Conservation (phyloP, 1,140 invertebrate species). For the Proctacanthus coquilletti region DNA sequence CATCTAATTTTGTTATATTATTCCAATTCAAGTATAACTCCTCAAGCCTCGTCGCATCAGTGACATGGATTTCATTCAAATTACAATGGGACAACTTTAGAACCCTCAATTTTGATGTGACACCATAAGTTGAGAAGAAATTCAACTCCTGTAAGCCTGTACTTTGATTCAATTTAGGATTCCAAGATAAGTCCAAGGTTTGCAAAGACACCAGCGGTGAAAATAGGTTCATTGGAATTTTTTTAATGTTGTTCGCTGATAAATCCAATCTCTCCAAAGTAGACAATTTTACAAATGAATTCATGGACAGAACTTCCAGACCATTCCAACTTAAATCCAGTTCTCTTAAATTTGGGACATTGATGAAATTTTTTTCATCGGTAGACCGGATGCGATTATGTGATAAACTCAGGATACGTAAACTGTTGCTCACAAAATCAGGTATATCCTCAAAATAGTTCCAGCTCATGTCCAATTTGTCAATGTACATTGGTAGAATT, state of each 20-base stretch:
- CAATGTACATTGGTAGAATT: background rate
- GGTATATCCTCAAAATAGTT: background rate
- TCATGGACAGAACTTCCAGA: conserved; percentile 33
- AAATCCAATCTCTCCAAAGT: conserved; percentile 30
- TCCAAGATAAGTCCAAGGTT: background rate
- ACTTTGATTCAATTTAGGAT: background rate
- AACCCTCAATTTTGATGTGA: background rate
- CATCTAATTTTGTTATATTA: background rate
- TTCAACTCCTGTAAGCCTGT: background rate
- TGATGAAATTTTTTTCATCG: conserved; percentile 33
- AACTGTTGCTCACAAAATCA: conserved; percentile 25
- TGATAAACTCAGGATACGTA: conserved; percentile 65
- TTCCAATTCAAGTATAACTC: background rate
- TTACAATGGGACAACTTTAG: background rate
- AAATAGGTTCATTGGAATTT: conserved; percentile 28
- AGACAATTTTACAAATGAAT: conserved; percentile 29
- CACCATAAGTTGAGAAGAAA: background rate
- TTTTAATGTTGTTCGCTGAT: conserved; percentile 30
- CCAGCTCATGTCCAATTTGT: background rate
- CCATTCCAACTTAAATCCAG: conserved; percentile 35
- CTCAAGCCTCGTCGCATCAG: background rate
- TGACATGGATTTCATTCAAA: background rate
- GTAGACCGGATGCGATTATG: conserved; percentile 49
- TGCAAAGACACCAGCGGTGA: background rate
- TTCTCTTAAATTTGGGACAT: conserved; percentile 31